Percentiles rank a stretch among this genome's conserved stretches.
phyloP scores from a whole-genome alignment of 2,888 invertebrate genomes.

The Anagyrus pseudococci region DNA sequence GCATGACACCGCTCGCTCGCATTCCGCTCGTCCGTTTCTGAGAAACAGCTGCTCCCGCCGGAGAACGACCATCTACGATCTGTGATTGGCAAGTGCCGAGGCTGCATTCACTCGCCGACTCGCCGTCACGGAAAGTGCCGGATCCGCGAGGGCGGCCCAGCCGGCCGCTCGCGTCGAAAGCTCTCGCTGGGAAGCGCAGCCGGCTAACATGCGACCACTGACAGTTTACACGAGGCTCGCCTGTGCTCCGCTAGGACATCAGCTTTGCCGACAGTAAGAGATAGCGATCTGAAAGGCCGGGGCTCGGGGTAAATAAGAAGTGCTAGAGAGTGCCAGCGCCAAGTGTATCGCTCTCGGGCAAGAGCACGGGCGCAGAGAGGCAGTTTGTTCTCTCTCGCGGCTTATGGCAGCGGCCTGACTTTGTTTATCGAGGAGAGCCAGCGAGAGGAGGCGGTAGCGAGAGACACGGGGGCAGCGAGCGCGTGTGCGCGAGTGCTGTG shows the following conservation, averaged over 20 bases:
- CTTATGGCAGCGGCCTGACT: no score
- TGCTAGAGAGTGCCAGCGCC: no score
- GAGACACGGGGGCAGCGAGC: not conserved
- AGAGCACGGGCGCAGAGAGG: not conserved
- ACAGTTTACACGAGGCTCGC: constrained; percentile 24
- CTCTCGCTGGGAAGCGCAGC: not conserved
- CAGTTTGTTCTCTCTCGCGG: not conserved
- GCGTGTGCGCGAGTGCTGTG: not conserved
- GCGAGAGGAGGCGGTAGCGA: not conserved
- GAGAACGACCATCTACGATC: not conserved
- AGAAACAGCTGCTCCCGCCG: no score
- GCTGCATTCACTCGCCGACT: not conserved
- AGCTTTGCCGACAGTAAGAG: constrained; percentile 7
- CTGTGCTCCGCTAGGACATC: constrained; percentile 9
- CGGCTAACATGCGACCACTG: constrained; percentile 24
- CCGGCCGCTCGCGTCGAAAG: no score
- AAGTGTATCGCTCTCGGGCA: no score
- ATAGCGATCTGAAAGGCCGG: no score
- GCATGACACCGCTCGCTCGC: no score
- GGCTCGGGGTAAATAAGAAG: no score
- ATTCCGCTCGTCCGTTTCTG: no score
- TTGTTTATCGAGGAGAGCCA: not conserved
- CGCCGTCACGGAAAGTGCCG: no score
- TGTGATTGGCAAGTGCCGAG: not conserved
- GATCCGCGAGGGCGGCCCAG: not conserved